A percentile compares a stretch with the other conserved stretches of the same genome.
Conservation (phyloP, 2,888 invertebrate genomes). For the Strigamia maritima region DNA sequence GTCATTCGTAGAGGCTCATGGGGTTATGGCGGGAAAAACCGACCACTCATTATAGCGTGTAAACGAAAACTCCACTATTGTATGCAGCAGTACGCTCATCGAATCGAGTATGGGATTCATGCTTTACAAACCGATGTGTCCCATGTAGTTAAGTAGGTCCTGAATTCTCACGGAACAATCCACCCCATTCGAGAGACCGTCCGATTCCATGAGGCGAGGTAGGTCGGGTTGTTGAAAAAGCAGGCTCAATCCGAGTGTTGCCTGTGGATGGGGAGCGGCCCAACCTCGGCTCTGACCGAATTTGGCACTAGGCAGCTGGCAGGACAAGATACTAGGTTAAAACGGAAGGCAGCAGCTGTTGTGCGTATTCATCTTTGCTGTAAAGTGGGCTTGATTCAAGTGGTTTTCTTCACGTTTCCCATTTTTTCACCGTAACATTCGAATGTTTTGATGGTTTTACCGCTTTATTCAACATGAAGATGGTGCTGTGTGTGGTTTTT, state of each 20-base stretch:
- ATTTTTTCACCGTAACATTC: not conserved
- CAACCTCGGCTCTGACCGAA: constrained; percentile 20
- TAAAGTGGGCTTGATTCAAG: not conserved
- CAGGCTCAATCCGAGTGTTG: not conserved
- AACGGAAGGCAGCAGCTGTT: not conserved
- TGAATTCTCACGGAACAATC: not conserved
- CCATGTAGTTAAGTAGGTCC: not conserved
- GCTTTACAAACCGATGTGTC: not conserved
- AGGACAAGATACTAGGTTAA: not conserved
- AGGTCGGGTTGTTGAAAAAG: constrained; percentile 9
- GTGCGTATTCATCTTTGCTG: not conserved
- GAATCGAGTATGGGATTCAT: not conserved
- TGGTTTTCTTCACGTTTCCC: not conserved
- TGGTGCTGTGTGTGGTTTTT: not conserved
- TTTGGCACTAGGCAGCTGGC: not conserved
- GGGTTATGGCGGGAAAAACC: constrained; percentile 16
- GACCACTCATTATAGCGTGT: constrained; percentile 5
- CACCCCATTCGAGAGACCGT: not conserved
- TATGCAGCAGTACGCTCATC: not conserved
- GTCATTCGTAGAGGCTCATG: not conserved
- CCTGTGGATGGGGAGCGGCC: not conserved
- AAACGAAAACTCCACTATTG: not conserved
- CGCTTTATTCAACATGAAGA: not conserved
- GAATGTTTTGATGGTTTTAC: not conserved
- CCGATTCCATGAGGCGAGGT: not conserved